phyloP scores from a whole-genome alignment of 2,797 vertebrate species.

The Hyperoplus lanceolatus region DNA sequence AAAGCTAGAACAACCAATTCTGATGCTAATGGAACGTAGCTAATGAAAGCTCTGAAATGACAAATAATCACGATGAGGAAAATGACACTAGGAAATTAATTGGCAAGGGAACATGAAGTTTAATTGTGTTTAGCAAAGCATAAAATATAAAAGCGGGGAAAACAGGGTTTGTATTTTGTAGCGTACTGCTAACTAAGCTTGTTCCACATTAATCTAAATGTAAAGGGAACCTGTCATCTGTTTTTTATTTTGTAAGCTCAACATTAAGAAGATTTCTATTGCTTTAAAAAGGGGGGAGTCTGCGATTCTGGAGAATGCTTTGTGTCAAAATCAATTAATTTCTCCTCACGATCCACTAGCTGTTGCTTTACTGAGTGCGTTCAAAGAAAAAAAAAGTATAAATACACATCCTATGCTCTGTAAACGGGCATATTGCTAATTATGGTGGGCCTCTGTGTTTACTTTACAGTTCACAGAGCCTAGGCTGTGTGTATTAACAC shows the following conservation, averaged over 20 bases:
- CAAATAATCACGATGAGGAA: slow-evolving; percentile 56
- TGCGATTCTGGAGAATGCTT: no score
- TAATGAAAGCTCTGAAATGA: slow-evolving; percentile 66
- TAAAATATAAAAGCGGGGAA: slow-evolving; percentile 8
- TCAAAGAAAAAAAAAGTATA: no score
- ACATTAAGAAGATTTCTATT: background rate
- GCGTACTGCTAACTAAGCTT: background rate
- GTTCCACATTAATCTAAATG: slow-evolving; percentile 31
- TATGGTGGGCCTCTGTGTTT: no score
- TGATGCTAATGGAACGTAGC: slow-evolving; percentile 52
- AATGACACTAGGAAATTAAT: slow-evolving; percentile 70
- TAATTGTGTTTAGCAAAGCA: slow-evolving; percentile 40
- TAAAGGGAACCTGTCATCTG: background rate
- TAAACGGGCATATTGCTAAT: no score
- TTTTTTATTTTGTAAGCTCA: background rate
- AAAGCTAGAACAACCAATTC: slow-evolving; percentile 21
- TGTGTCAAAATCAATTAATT: no score
- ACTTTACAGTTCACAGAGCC: no score
- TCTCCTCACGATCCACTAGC: no score
- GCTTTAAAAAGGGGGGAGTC: background rate
- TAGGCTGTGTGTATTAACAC: no score
- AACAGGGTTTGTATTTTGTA: slow-evolving; percentile 28
- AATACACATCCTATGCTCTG: no score
- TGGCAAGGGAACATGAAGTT: slow-evolving; percentile 26
- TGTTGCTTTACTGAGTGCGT: no score